Percentiles rank a stretch among this genome's conserved stretches.
phyloP scores from a whole-genome alignment of 2,888 invertebrate genomes.

The Diogma glabrata region DNA sequence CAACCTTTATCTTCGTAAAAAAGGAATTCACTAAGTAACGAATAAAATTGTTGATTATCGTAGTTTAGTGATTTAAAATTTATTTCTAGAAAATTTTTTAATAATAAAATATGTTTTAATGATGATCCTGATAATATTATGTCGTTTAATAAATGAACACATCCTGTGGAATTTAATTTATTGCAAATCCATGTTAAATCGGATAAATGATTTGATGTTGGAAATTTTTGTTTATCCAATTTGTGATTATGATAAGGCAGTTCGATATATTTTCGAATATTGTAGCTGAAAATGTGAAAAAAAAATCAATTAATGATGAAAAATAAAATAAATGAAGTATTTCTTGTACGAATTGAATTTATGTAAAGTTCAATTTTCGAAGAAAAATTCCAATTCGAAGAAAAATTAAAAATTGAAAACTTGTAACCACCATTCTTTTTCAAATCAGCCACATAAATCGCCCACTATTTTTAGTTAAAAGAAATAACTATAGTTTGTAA shows the following conservation, averaged over 20 bases:
- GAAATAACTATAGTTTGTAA: too few species aligned
- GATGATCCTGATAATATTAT: constrained; percentile 39
- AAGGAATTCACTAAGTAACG: constrained; percentile 48
- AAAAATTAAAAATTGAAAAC: constrained; percentile 12
- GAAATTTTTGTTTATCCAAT: constrained; percentile 42
- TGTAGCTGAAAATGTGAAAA: constrained; percentile 46
- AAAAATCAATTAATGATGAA: not conserved
- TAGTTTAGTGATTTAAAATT: constrained; percentile 63
- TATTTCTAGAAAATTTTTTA: constrained; percentile 58
- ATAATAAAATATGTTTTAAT: constrained; percentile 40
- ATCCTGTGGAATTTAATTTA: constrained; percentile 66
- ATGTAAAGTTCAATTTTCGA: constrained; percentile 18
- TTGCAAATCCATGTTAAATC: constrained; percentile 68
- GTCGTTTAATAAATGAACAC: constrained; percentile 66
- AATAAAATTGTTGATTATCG: constrained; percentile 72
- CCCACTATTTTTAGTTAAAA: too few species aligned
- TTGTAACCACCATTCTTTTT: too few species aligned
- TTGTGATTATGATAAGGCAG: constrained; percentile 67
- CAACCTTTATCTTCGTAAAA: constrained; percentile 28
- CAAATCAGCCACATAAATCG: too few species aligned
- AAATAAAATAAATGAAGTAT: not conserved
- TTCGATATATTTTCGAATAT: constrained; percentile 69
- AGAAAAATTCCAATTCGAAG: too few species aligned
- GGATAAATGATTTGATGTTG: constrained; percentile 57
- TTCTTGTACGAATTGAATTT: too few species aligned